Evolutionary conservation across 2,797 vertebrate genomes (phyloP), one percentile per base, ranked within the genome.

Genomic region (Vultur gryphus): DNA sequence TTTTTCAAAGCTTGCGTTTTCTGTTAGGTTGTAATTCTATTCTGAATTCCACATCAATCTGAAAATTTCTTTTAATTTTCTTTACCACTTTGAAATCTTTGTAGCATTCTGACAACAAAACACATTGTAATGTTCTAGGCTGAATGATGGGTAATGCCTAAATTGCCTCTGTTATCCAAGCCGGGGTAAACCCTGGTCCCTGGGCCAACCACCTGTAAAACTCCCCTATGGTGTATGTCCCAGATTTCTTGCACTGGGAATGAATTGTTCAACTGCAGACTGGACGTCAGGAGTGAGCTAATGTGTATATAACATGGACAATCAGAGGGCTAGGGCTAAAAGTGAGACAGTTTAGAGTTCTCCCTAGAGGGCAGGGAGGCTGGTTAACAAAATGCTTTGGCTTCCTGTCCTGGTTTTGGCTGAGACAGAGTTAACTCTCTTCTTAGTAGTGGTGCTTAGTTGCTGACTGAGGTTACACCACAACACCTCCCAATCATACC

Each of bases 141-240:
- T 73, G 55, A 76, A n/a, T 16, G 7, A 26, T 9, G 11, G 14
- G 4, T 28, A n/a, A 29, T 39, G 43, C 5, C 26, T 70, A 70
- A 58, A 52, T 49, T 43, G 2, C 5, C 6, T 31, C 7, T 33
- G 9, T 51, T 66, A 16, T 20, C 52, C 6, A 17, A 31, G 16
- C 8, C 16, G 48, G 5, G 7, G 6, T 35, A 59, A 87, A 44
- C 1, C 1, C 2, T 33, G 9, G 3, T 54, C 25, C 26, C 10
- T 13, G 15, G 19, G 11, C 13, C 43, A 86, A 14, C 9, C 13
- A 61, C 7, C 25, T 70, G 17, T 52, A 44, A 31, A 55, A 69
- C 1, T 39, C 4, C 12, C 13, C 31, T 31, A 3, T 7, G 6
- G 4, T 0, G 5, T 20, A 20, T 14, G 9, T 35, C n/a, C 14